Evolutionary conservation across 2,797 vertebrate species (phyloP).

Genomic region (Threskiornis aethiopicus): DNA sequence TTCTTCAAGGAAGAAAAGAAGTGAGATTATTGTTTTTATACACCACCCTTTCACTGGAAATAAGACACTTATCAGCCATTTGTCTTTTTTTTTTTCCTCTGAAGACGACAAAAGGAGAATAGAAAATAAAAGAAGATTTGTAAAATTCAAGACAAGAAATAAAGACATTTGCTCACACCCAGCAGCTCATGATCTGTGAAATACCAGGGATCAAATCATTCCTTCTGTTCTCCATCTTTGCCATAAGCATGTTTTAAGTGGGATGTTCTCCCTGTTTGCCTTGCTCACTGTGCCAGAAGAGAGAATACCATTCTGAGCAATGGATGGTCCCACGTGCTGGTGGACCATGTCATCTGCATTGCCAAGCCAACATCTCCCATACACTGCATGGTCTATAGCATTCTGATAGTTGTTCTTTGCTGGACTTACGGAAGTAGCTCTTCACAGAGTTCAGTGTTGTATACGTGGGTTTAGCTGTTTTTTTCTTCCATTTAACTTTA

Average conservation of each 20-base stretch:
- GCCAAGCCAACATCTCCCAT: too few relatives aligned
- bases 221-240: background rate
- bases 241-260: background rate
- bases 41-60: background rate
- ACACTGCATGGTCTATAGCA: background rate
- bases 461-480: background rate
- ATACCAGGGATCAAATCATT: background rate
- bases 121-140: background rate
- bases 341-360: background rate
- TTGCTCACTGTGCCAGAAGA: background rate
- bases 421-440: background rate
- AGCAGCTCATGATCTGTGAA: background rate
- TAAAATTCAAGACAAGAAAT: background rate
- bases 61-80: background rate
- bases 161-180: background rate
- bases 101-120: background rate
- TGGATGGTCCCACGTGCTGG: background rate
- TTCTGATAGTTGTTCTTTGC: background rate
- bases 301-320: background rate
- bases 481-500: background rate
- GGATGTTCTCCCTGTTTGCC: background rate
- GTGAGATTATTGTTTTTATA: background rate
- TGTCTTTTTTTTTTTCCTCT: background rate
- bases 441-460: background rate
- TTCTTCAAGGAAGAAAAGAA: background rate